Base-by-base conservation (phyloP, 2,888 invertebrate species). In the Idaea aversata region DNA sequence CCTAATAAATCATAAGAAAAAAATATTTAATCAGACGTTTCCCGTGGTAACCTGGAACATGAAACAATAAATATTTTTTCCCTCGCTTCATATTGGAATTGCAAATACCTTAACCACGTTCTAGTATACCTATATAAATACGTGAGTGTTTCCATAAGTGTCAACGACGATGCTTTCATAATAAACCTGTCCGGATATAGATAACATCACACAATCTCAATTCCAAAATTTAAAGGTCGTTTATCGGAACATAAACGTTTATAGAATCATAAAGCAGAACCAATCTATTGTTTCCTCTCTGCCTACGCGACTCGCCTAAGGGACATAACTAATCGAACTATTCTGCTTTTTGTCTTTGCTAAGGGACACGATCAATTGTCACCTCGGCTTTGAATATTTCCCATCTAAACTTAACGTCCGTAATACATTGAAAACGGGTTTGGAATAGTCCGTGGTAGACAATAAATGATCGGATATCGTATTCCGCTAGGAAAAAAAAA, bases 201-300 rank as follows among this genome's bases (percentile, higher is more conserved):
- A 90, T 91, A 91, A 85, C 84, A 91, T 91, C 90, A 85, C 90
- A 85, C 86, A 87, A 90, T 87, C 85, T 87, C 76, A 75, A 82
- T 81, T 83, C 87, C 86, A 85, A 90, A 89, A 90, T 88, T 88
- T 87, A 89, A 89, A 89, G 83, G 82, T 85, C 90, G 86, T 90
- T 91, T 90, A 90, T 88, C 85, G 85, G 85, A 80, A 85, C 88
- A 91, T 93, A 90, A 92, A 92, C 88, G 89, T 91, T 93, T 92
- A 91, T 92, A 86, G 90, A 91, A 88, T 90, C 91, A 90, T 92
- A 93, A 92, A 93, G 82, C 86, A 90, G 85, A 84, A 81, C 84
- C 89, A 84, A 91, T 89, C 88, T 88, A 92, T 93, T 92, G 92
- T 93, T 87, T 88, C 85, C 78, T 82, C 79, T 77, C 87, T 78